Base-by-base conservation (phyloP, 2,797 vertebrate species). In the Gallirallus australis region DNA sequence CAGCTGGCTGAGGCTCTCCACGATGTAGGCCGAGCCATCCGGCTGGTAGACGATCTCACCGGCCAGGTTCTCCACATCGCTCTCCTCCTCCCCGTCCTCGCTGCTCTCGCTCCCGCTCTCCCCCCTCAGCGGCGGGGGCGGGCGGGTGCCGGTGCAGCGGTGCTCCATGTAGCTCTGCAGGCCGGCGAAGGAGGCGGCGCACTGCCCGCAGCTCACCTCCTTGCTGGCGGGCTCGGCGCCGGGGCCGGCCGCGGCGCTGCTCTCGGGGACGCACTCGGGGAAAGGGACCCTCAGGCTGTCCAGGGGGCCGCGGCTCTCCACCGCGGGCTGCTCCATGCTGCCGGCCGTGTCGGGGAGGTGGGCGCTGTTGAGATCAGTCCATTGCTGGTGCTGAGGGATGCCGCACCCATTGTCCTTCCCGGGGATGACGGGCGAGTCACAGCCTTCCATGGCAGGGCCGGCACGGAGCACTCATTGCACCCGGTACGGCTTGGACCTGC, bases 381-480 rank as follows among this genome's bases (percentile, higher is more conserved):
- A 98, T 98, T 98, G 98, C 98, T 98, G 98, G 98, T 99, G 99
- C 98, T 98, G 98, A 98, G 98, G 97, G 98, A 99, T 98, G 97
- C 99, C 97, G 97, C 99, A 99, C 98, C 99, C 99, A 99, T 99
- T 99, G 98, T 99, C 99, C 99, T 99, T 99, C 99, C 99, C 99
- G 98, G 99, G 99, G 99, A 99, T 98, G 98, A 99, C 99, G 95
- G 99, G 99, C 98, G 99, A 99, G 99, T 99, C 99, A 99, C 99
- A 99, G 99, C 99, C 99, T 99, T 99, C 99, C 99, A 99, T 99
- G 99, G 98, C 98, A 98, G 99, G 98, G 99, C 98, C 98, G 98
- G 99, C 99, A 98, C 98, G 99, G 99, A 99, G 99, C 98, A 98
- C 98, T 99, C 99, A 99, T 99, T 98, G 99, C 99, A 99, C 99